Conservation (phyloP, 2,888 invertebrate species). For the Polyommatus iphigenia region DNA sequence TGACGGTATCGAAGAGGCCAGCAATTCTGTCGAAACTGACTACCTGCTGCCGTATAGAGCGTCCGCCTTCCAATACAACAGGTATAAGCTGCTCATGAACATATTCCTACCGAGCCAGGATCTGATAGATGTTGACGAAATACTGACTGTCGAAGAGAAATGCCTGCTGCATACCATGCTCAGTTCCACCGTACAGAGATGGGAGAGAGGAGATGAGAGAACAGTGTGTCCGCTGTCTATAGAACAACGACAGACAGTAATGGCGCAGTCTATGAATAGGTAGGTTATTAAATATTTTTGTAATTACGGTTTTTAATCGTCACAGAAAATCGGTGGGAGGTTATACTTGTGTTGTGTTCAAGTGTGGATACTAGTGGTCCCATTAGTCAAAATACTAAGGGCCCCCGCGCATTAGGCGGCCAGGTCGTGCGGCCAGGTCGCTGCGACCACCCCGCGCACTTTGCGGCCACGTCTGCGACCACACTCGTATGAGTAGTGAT, state of each 20-base stretch:
- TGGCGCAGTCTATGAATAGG: slow-evolving; percentile 46
- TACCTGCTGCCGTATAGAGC: slow-evolving; percentile 80
- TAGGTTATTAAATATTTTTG: slow-evolving; percentile 16
- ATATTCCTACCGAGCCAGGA: slow-evolving; percentile 78
- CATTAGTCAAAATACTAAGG: no score
- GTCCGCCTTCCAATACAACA: slow-evolving; percentile 80
- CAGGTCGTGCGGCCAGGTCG: no score
- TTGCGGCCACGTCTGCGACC: no score
- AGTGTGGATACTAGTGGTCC: no score
- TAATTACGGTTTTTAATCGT: no score
- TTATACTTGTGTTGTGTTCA: no score
- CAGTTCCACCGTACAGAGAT: slow-evolving; percentile 79
- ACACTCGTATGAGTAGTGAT: no score
- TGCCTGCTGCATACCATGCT: slow-evolving; percentile 78
- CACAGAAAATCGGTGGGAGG: no score
- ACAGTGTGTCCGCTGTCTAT: slow-evolving; percentile 70
- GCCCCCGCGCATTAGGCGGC: no score
- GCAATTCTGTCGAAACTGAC: slow-evolving; percentile 67
- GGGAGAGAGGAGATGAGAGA: slow-evolving; percentile 81
- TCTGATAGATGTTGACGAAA: slow-evolving; percentile 59
- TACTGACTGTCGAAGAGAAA: slow-evolving; percentile 68
- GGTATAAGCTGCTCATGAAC: slow-evolving; percentile 80
- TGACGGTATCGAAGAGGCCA: slow-evolving; percentile 81
- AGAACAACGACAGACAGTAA: slow-evolving; percentile 57
- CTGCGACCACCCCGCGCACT: no score